A percentile compares a stretch with the other conserved stretches of the same genome.
These are phyloP conservation scores for Anadara kagoshimensis DNA, from an alignment of 1,140 invertebrate genomes.

Conservation along the genomic window DNA sequence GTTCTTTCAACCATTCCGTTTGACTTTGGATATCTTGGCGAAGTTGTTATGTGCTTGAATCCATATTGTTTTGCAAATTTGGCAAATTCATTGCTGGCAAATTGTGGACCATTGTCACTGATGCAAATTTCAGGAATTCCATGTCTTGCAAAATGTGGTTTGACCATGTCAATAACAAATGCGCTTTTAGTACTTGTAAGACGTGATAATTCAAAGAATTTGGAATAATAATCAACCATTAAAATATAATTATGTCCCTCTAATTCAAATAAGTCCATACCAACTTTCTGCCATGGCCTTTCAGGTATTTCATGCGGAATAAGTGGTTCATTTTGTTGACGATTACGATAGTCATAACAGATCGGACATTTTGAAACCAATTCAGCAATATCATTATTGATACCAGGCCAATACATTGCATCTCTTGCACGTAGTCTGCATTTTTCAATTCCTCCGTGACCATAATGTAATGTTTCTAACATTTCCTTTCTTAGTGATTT, in stretches of 20 bases:
- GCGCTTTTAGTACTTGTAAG: neutral
- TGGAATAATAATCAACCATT: conserved; percentile 36
- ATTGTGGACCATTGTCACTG: conserved; percentile 52
- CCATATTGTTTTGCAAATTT: conserved; percentile 40
- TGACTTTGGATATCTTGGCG: conserved; percentile 40
- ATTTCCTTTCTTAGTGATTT: conserved; percentile 7
- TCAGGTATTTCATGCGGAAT: conserved; percentile 12
- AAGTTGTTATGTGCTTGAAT: conserved; percentile 45
- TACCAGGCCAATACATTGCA: conserved; percentile 46
- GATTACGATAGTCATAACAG: neutral
- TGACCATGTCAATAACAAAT: conserved; percentile 40
- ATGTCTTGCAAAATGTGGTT: conserved; percentile 44
- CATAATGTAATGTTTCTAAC: conserved; percentile 16
- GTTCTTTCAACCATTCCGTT: conserved; percentile 46
- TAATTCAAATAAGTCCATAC: conserved; percentile 12
- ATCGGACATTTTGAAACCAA: conserved; percentile 16
- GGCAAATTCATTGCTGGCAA: conserved; percentile 44
- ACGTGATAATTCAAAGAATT: conserved; percentile 23
- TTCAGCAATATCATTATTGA: conserved; percentile 37
- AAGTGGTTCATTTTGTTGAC: conserved; percentile 15
- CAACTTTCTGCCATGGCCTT: conserved; percentile 22
- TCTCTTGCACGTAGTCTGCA: conserved; percentile 37
- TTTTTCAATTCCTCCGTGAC: conserved; percentile 26
- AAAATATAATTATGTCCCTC: conserved; percentile 7
- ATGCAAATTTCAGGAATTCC: conserved; percentile 47